Evolutionary conservation across 2,888 invertebrate genomes (phyloP).

Genomic region (Pediacus dermestoides): DNA sequence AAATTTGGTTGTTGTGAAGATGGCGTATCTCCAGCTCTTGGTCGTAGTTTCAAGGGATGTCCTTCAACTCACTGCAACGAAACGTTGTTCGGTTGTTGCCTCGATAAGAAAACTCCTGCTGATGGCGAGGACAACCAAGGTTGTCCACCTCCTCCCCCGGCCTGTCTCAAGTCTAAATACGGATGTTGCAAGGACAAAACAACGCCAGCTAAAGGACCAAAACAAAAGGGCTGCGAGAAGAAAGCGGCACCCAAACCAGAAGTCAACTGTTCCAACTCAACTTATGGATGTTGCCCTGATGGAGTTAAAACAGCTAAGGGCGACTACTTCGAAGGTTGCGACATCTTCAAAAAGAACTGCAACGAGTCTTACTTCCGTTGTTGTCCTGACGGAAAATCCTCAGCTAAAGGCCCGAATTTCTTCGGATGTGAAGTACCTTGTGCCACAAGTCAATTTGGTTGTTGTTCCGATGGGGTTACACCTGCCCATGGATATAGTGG

Average conservation of each 20-base stretch:
- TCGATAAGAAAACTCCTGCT: conserved; percentile 71
- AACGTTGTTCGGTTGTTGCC: conserved; percentile 84
- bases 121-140: conserved; percentile 78
- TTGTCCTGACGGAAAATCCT: conserved; percentile 65
- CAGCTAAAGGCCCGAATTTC: conserved; percentile 66
- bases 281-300: conserved; percentile 77
- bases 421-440: conserved; percentile 75
- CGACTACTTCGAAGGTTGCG: conserved; percentile 62
- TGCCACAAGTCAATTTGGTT: conserved; percentile 70
- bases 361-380: conserved; percentile 63
- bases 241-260: conserved; percentile 24
- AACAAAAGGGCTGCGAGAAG: conserved; percentile 42
- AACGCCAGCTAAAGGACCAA: conserved; percentile 56
- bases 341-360: conserved; percentile 50
- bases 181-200: conserved; percentile 84
- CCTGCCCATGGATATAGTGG: conserved; percentile 79
- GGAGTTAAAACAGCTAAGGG: conserved; percentile 61
- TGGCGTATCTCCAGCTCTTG: conserved; percentile 72
- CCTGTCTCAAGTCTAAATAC: conserved; percentile 61
- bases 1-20: conserved; percentile 79
- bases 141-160: conserved; percentile 65
- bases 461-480: conserved; percentile 80
- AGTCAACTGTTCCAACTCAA: conserved; percentile 53
- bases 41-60: conserved; percentile 71
- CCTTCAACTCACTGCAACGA: conserved; percentile 69